Percentiles rank a stretch among this genome's conserved stretches.
These are phyloP conservation scores for Lycia hirtaria DNA, from an alignment of 2,888 invertebrate species.

Conservation along the genomic window DNA sequence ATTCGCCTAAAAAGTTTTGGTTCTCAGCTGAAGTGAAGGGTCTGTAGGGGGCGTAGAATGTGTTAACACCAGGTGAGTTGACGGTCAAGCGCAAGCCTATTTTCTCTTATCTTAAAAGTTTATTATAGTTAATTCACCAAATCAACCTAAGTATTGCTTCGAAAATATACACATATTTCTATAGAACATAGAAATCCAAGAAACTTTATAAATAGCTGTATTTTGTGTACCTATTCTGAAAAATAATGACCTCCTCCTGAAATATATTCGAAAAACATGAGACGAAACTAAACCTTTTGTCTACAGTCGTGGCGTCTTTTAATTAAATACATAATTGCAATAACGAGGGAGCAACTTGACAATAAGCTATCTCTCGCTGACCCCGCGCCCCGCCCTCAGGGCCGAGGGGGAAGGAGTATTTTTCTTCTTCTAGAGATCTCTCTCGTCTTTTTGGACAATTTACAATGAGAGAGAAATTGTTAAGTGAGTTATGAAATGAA, in stretches of 20 bases:
- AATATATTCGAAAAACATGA: constrained; percentile 23
- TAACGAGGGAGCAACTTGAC: constrained; percentile 48
- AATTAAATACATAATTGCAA: constrained; percentile 63
- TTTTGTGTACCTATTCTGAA: not conserved
- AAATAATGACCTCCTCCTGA: not conserved
- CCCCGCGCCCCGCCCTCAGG: too few relatives aligned
- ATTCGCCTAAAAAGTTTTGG: too few relatives aligned
- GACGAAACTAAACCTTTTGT: constrained; percentile 45
- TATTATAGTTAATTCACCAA: too few relatives aligned
- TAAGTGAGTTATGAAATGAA: constrained; percentile 31
- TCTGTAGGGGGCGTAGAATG: too few relatives aligned
- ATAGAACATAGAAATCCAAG: too few relatives aligned
- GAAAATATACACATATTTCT: too few relatives aligned
- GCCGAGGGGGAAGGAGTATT: constrained; percentile 41
- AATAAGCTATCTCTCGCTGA: constrained; percentile 50
- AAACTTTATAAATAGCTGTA: too few relatives aligned
- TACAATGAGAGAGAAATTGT: constrained; percentile 23
- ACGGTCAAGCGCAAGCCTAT: too few relatives aligned
- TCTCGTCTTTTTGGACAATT: constrained; percentile 26
- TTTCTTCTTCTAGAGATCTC: constrained; percentile 31
- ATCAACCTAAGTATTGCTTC: too few relatives aligned
- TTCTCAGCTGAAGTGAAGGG: too few relatives aligned
- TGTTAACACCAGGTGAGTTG: too few relatives aligned
- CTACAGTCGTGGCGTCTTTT: constrained; percentile 39
- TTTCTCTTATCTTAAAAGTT: too few relatives aligned